Evolutionary conservation across 2,888 invertebrate genomes (phyloP).

Genomic region (Cremastobaeus sp.): DNA sequence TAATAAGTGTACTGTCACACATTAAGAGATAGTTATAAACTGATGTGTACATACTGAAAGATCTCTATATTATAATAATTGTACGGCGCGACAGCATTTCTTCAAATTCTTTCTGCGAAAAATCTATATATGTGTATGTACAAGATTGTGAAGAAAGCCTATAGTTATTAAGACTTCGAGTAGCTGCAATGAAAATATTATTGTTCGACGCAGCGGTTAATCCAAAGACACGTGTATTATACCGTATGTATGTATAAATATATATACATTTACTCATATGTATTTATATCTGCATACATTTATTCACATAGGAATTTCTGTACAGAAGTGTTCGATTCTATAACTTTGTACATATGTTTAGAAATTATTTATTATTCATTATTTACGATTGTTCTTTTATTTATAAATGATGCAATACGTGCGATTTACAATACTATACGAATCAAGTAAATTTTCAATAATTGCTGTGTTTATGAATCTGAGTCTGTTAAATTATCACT

Average conservation of each 20-base stretch:
- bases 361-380: conserved; percentile 50
- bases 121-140: conserved; percentile 15
- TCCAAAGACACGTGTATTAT: conserved; percentile 48
- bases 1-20: conserved; percentile 21
- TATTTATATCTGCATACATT: conserved; percentile 35
- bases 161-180: conserved; percentile 9
- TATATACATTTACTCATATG: conserved; percentile 9
- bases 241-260: conserved; percentile 31
- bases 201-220: conserved; percentile 25
- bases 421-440: conserved; percentile 55
- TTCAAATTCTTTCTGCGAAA: conserved; percentile 14
- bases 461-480: conserved; percentile 54
- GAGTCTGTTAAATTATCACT: conserved; percentile 42
- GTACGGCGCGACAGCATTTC: conserved; percentile 14
- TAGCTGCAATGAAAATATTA: conserved; percentile 28
- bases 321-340: conserved; percentile 48
- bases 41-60: conserved; percentile 39
- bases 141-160: conserved; percentile 24
- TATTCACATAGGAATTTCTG: conserved; percentile 41
- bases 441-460: conserved; percentile 38
- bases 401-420: conserved; percentile 58
- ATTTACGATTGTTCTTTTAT: conserved; percentile 43
- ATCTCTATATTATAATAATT: conserved; percentile 45
- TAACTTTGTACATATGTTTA: conserved; percentile 53
- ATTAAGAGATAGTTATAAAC: conserved; percentile 28